Base-by-base conservation (phyloP, 1,140 invertebrate species). In the Vollenhovia emeryi region DNA sequence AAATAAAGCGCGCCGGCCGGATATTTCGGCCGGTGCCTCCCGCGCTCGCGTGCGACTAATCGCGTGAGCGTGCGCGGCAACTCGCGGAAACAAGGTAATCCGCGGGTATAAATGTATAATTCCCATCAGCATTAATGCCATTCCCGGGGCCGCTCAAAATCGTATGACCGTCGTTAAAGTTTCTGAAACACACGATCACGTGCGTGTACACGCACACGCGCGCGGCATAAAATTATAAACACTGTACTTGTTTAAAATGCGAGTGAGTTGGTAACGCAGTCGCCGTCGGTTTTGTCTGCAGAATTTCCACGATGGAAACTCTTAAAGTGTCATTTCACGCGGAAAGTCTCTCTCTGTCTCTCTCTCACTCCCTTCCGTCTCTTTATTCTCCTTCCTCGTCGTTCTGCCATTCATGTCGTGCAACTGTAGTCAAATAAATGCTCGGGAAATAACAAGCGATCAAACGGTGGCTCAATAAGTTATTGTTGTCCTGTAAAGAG, bases 21-120 rank as follows among this genome's bases (percentile, higher is more conserved):
- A n/a, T 52, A 50, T 36, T 84, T 86, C 45, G 74, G 59, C 33
- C 45, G 52, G 21, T 69, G n/a, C 40, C 33, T 33, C 43, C 45
- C 40, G n/a, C 76, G 66, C 74, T 82, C 55, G 52, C 57, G 59
- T 24, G 64, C 62, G 78, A 73, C 66, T 84, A 89, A 89, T 89
- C 85, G 85, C 69, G 43, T 50, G 79, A 52, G 74, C 55, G 71
- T 64, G 66, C 9, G 50, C 15, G 62, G 45, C 11, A 85, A 64
- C 45, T 57, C 43, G 80, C 21, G 71, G 57, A 62, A 76, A 76
- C 69, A 76, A 84, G 80, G 78, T 71, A 80, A 80, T 80, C 50
- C 78, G 36, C 64, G 48, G n/a, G 64, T 57, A 71, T 80, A 82
- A 82, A 82, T 82, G 55, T 71, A 57, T 82, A 82, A 82, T 82